Evolutionary conservation across 2,888 invertebrate species (phyloP), one percentile per base, ranked within the genome.

Genomic region (Pyralis farinalis): DNA sequence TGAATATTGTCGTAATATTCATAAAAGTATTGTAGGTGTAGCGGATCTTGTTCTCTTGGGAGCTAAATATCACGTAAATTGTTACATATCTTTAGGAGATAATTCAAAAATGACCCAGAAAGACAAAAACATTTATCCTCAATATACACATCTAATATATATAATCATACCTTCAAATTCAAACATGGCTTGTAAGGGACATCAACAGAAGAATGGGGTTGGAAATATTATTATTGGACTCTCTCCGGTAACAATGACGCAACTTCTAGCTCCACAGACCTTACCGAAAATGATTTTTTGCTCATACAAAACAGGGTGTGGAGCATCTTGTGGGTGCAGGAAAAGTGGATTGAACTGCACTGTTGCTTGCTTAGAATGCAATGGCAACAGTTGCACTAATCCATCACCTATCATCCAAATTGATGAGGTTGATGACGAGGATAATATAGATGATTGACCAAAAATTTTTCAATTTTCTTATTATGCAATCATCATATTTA

Each of bases 151-250:
- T n/a, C n/a, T n/a, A n/a, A n/a, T n/a, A n/a, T n/a, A n/a, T n/a
- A n/a, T n/a, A n/a, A n/a, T n/a, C n/a, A n/a, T n/a, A n/a, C n/a
- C 28, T 34, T 34, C 33, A 42, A 42, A 10, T 42, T 37, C 42
- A 42, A 37, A 33, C 42, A 42, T 42, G 40, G 40, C 16, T 16
- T 16, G 16, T 2, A 16, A 16, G 16, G 16, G 36, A 44, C 36
- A 40, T 44, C 21, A 33, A 36, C 40, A 44, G 43, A 36, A 40
- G 43, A 44, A 44, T 44, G 40, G 43, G 43, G 16, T 16, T 16
- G 16, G 16, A 16, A 16, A 16, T 16, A 16, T 16, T 2, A 16
- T 3, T 3, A 16, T 32, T 32, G 29, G 40, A 16, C 16, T 41
- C 25, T 41, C 32, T 31, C 42, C 39, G 35, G 35, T 39, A 45